phyloP scores from a whole-genome alignment of 2,888 invertebrate species.

The Dysmachus trigonus region DNA sequence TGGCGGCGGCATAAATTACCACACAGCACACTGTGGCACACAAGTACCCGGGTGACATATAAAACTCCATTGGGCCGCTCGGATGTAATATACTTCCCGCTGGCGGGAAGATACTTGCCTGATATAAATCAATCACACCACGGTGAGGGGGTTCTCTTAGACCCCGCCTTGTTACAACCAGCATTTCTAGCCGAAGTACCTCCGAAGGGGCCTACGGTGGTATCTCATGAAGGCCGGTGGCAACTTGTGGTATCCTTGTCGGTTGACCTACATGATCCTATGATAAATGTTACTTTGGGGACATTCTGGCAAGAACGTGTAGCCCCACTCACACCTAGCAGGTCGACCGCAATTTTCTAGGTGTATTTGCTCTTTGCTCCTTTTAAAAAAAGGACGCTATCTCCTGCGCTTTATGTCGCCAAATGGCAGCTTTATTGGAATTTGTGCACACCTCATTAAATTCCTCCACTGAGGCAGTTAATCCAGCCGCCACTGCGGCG shows the following conservation, averaged over 20 bases:
- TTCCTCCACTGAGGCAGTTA: not conserved
- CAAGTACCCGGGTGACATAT: not conserved
- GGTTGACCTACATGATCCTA: not conserved
- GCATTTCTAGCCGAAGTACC: not conserved
- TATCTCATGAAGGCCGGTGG: not conserved
- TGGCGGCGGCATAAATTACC: not conserved
- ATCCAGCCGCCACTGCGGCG: not conserved
- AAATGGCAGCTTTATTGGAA: not conserved
- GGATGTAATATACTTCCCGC: not conserved
- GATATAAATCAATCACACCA: not conserved
- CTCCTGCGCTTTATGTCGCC: not conserved
- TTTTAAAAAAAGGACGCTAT: not conserved
- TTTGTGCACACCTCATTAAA: not conserved
- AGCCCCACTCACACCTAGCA: not conserved
- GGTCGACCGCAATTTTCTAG: not conserved
- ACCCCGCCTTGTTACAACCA: not conserved
- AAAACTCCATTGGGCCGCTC: not conserved
- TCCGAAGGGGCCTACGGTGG: not conserved
- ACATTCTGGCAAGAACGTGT: not conserved
- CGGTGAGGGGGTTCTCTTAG: not conserved
- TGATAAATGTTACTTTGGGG: not conserved
- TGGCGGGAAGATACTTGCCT: not conserved
- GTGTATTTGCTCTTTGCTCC: not conserved
- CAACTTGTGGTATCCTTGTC: not conserved
- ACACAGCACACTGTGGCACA: not conserved